These are phyloP conservation scores for Chaunax sp. DNA, from an alignment of 2,797 vertebrate genomes.

Conservation along the genomic window DNA sequence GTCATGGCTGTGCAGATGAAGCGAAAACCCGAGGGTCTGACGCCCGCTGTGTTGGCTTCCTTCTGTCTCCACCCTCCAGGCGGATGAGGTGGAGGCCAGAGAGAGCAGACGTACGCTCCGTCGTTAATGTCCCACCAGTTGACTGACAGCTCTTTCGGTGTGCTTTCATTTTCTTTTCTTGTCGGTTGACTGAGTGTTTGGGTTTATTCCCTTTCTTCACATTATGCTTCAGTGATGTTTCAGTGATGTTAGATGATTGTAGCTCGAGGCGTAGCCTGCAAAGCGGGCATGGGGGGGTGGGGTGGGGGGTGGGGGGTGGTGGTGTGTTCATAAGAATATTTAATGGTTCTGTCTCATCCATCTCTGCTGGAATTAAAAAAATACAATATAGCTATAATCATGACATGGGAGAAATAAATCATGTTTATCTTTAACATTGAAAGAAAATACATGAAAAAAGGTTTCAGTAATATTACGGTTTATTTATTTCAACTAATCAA, in stretches of 20 bases:
- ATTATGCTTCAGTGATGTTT: conserved; percentile 30
- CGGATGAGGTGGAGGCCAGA: conserved; percentile 32
- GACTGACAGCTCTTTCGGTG: conserved; percentile 58
- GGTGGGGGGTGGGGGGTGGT: not conserved
- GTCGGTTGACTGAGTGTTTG: conserved; percentile 15
- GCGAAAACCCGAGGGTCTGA: conserved; percentile 47
- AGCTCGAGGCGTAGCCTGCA: conserved; percentile 33
- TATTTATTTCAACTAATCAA: no score
- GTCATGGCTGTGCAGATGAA: conserved; percentile 57
- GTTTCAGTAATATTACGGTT: no score
- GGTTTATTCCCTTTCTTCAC: conserved; percentile 26
- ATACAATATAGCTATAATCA: no score
- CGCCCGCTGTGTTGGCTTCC: conserved; percentile 41
- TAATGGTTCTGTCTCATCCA: conserved; percentile 14
- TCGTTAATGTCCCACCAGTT: no score
- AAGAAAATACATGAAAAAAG: no score
- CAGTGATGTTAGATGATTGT: conserved; percentile 1
- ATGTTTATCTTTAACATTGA: no score
- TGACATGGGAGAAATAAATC: no score
- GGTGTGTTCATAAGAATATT: conserved; percentile 1
- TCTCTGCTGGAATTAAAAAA: conserved; percentile 14
- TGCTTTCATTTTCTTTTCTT: conserved; percentile 22
- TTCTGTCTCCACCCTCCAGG: conserved; percentile 43
- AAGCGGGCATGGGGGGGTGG: not conserved
- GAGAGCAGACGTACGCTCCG: no score